Evolutionary conservation across 2,888 invertebrate species (phyloP), one percentile per base, ranked within the genome.

Genomic region (Cyrtodaria siliqua): DNA sequence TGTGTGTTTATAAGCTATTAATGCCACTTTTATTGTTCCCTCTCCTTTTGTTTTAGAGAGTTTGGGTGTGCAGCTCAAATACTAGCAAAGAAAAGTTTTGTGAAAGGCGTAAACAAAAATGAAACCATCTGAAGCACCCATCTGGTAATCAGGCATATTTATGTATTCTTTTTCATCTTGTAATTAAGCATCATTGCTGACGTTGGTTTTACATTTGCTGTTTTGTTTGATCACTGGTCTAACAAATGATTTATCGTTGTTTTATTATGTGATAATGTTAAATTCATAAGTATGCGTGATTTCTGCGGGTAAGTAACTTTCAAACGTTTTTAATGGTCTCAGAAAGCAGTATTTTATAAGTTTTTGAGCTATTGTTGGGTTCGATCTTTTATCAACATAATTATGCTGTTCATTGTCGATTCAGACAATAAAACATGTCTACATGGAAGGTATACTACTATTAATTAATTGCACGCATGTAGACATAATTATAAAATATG

Each of bases 191-290:
- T 42, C 61, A 66, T 66, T 57, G 72, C 71, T 73, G 56, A 27
- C 38, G 44, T 52, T 27, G 59, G 59, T 74, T 70, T 56, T 53
- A 44, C 64, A 61, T 79, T 33, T 57, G 50, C 42, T 50, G 24
- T 50, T 61, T 66, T 70, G 78, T 79, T 79, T 79, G 78, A 79
- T 79, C 78, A 67, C 16, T 60, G 60, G 53, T 64, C 61, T 68
- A 75, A 68, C 68, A 68, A 55, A 59, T 72, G 64, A 33, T 71
- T 79, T 72, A 75, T 44, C 60, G 50, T 55, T 59, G 40, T 77
- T 77, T 77, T 77, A 77, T 62, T 56, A 59, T 56, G 40, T 59
- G 62, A 63, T 67, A 60, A 77, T 63, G 71, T 67, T 68, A 40
- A 38, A 61, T 63, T 71, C 63, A 71, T 71, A 56, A 38, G 49